Evolutionary conservation across 2,888 invertebrate genomes (phyloP).

Genomic region (Limnephilus lunatus): DNA sequence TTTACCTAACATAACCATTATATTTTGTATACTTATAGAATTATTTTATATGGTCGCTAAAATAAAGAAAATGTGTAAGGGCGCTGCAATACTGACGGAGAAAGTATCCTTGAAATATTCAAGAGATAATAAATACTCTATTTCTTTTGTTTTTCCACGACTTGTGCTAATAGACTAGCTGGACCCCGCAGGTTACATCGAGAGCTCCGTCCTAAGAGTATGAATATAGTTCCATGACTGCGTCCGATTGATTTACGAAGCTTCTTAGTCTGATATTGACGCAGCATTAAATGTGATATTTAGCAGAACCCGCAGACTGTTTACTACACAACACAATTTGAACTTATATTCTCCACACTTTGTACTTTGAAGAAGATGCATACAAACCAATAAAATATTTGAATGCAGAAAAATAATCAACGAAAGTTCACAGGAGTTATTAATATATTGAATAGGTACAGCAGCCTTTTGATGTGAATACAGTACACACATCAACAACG

Average conservation of each 20-base stretch:
- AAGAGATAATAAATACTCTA: too few relatives aligned
- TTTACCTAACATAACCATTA: too few relatives aligned
- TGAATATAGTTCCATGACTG: too few relatives aligned
- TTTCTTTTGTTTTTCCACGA: too few relatives aligned
- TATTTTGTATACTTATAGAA: too few relatives aligned
- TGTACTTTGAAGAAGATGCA: not conserved
- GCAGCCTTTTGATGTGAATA: not conserved
- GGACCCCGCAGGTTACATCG: not conserved
- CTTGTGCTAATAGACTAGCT: not conserved
- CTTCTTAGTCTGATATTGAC: not conserved
- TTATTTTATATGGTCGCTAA: too few relatives aligned
- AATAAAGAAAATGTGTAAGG: too few relatives aligned
- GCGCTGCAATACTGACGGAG: too few relatives aligned
- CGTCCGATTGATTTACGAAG: not conserved
- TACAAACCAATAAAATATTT: not conserved
- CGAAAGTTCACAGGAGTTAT: not conserved
- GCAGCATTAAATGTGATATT: not conserved
- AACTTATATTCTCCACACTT: not conserved
- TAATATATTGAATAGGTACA: not conserved
- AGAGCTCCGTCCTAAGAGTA: not conserved
- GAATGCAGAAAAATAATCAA: not conserved
- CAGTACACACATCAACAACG: too few relatives aligned
- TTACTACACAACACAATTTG: not conserved
- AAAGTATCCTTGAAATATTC: too few relatives aligned
- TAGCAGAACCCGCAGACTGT: not conserved